These are phyloP conservation scores for Notamacropus eugenii DNA, from an alignment of 2,797 vertebrate species.

Conservation along the genomic window DNA sequence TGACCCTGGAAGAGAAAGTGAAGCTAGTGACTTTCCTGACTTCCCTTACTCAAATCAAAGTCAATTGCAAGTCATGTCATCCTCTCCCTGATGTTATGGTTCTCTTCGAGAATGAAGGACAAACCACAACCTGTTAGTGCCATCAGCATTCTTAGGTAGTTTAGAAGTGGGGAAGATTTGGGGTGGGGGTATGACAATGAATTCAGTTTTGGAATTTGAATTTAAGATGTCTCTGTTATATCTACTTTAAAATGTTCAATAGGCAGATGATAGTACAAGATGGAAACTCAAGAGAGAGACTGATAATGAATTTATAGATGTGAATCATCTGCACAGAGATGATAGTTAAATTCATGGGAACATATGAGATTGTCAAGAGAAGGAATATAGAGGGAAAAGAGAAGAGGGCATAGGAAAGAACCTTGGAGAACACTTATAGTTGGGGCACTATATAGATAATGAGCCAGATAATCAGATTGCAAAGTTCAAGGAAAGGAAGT, in stretches of 20 bases:
- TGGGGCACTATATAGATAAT: not conserved
- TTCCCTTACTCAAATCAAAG: too few relatives aligned
- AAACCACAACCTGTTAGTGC: not conserved
- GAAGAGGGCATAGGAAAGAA: not conserved
- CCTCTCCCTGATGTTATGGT: too few relatives aligned
- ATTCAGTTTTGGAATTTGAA: not conserved
- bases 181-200: not conserved
- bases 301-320: not conserved
- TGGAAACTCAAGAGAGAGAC: not conserved
- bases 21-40: too few relatives aligned
- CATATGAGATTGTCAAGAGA: not conserved
- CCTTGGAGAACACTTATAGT: not conserved
- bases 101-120: too few relatives aligned
- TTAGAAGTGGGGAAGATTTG: not conserved
- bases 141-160: not conserved
- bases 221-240: not conserved
- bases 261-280: not conserved
- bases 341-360: not conserved
- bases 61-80: too few relatives aligned
- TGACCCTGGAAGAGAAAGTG: too few relatives aligned
- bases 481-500: slow-evolving; percentile 57
- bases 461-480: slow-evolving; percentile 33
- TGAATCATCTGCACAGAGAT: not conserved
- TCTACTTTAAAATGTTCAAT: not conserved
- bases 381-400: not conserved